Conservation (phyloP, 2,797 vertebrate genomes). For the Pangasius larnaudii region DNA sequence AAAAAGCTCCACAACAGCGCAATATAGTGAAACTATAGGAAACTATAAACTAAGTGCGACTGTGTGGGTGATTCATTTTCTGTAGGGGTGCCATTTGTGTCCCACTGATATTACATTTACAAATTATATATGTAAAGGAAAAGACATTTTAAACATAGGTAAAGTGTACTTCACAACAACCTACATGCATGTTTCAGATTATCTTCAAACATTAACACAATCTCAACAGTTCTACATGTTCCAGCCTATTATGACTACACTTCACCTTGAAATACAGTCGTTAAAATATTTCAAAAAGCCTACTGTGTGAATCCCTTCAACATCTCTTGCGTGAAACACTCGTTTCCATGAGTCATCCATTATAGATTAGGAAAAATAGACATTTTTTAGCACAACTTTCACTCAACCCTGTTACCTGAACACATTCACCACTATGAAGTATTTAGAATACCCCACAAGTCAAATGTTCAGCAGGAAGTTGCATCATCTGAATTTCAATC, state of each 20-base stretch:
- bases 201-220: background rate
- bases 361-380: background rate
- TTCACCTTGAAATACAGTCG: background rate
- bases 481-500: background rate
- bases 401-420: background rate
- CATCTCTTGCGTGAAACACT: background rate
- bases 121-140: background rate
- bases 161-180: background rate
- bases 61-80: background rate
- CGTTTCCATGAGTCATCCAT: background rate
- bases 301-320: background rate
- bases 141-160: background rate
- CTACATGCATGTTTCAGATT: background rate
- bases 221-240: background rate
- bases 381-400: background rate
- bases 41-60: background rate
- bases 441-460: background rate
- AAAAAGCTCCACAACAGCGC: conserved; percentile 31
- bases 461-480: background rate
- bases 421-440: background rate
- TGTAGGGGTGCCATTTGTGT: background rate
- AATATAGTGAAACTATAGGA: background rate
- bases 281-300: background rate
- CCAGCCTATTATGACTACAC: background rate
- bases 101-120: conserved; percentile 13